Evolutionary conservation across 2,797 vertebrate species (phyloP), one percentile per base, ranked within the genome.

Genomic region (Heterohyrax brucei): DNA sequence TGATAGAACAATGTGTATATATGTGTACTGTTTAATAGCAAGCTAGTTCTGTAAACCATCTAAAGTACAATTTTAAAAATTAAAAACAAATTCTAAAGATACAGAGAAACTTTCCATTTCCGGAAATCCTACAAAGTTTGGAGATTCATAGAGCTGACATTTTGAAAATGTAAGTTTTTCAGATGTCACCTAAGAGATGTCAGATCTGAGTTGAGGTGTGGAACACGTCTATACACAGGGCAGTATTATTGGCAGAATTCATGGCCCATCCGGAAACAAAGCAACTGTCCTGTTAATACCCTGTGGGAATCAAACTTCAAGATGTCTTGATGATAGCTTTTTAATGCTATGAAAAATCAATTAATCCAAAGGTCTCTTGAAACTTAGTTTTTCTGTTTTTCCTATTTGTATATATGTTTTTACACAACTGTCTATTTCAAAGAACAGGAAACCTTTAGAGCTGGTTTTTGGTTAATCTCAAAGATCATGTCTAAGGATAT

Each of bases 111-210:
- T 62, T 30, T 94, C 76, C 39, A 28, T 46, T 83, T 28, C 44
- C n/a, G 62, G 72, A 95, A 91, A 78, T 76, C 8, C 68, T 66
- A 53, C 44, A 56, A 48, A 88, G 78, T 73, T 75, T 22, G 87
- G 24, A 75, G n/a, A 19, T 53, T 90, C 76, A 46, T 86, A 10
- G 6, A 72, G 62, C 89, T 75, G 80, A 83, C n/a, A 56, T 83
- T 96, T 93, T 93, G 61, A 89, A 96, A 94, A 61, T 62, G 44
- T 16, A 53, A 68, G 44, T 59, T 87, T 77, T 87, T 73, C 59
- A 95, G 93, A 78, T 80, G 39, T 86, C 77, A 75, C 77, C 73
- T 68, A 48, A 56, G 50, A 79, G 44, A 50, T 93, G 73, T 53
- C 85, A 50, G 44, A 5, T 62, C 85, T 93, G 64, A 82, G 22